These are phyloP conservation scores for Rhimphoctona megacephalus DNA, from an alignment of 2,888 invertebrate species.

Conservation along the genomic window DNA sequence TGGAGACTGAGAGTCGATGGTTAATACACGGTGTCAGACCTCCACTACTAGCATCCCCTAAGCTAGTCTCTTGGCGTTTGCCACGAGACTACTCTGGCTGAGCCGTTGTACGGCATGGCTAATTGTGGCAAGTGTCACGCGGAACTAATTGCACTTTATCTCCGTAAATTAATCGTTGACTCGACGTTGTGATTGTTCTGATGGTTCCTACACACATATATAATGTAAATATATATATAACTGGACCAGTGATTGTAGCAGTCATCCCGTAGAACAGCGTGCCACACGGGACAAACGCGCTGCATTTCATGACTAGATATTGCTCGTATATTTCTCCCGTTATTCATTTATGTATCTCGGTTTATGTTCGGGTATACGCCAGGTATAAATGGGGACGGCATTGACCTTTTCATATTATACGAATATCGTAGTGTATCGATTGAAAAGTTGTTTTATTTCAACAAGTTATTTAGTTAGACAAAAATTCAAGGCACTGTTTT, in stretches of 20 bases:
- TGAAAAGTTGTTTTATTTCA: not conserved
- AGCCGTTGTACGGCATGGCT: constrained; percentile 68
- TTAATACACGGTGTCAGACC: constrained; percentile 46
- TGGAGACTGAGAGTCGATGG: constrained; percentile 22
- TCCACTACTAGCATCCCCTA: constrained; percentile 20
- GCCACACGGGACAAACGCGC: constrained; percentile 73
- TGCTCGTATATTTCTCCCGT: constrained; percentile 49
- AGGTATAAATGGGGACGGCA: not conserved
- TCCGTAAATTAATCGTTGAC: constrained; percentile 80
- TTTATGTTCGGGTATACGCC: constrained; percentile 3
- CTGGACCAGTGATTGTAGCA: constrained; percentile 76
- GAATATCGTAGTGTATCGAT: not conserved
- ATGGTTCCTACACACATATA: constrained; percentile 28
- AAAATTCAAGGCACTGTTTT: no score
- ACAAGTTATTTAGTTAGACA: no score
- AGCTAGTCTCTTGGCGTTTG: constrained; percentile 32
- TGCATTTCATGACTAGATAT: constrained; percentile 69
- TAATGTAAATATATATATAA: constrained; percentile 14
- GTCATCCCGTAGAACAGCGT: constrained; percentile 72
- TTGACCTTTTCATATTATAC: not conserved
- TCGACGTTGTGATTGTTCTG: constrained; percentile 65
- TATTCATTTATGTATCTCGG: constrained; percentile 54
- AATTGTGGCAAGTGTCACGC: constrained; percentile 79
- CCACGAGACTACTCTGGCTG: constrained; percentile 31
- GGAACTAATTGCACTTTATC: constrained; percentile 81